phyloP scores from a whole-genome alignment of 2,797 vertebrate species.

The Manis javanica region DNA sequence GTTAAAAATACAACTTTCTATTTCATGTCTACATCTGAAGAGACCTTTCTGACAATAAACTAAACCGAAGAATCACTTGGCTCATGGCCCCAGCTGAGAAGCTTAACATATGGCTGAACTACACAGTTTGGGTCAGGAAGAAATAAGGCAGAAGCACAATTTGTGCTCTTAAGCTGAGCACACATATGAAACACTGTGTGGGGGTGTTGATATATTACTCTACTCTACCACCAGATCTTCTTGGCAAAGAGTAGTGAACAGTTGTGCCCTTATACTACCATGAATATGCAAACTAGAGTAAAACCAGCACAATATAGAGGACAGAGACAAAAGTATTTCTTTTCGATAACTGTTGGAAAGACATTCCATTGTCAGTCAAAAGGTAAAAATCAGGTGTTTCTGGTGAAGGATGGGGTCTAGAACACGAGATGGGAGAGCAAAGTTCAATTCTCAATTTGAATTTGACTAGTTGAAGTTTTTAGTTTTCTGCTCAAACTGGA shows the following conservation, averaged over 20 bases:
- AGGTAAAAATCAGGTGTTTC: constrained; percentile 47
- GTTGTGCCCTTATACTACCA: constrained; percentile 70
- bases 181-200: constrained; percentile 77
- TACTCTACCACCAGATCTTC: constrained; percentile 77
- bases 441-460: constrained; percentile 50
- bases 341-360: constrained; percentile 63
- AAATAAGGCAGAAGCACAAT: constrained; percentile 81
- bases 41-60: constrained; percentile 64
- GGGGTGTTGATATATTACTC: constrained; percentile 80
- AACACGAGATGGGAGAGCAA: not conserved
- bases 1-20: constrained; percentile 55
- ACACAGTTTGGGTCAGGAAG: constrained; percentile 81
- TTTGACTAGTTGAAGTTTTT: constrained; percentile 28
- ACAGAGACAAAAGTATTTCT: constrained; percentile 64
- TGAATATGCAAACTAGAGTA: constrained; percentile 77
- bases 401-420: not conserved
- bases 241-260: constrained; percentile 77
- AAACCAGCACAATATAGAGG: constrained; percentile 64
- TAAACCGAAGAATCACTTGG: constrained; percentile 77
- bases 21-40: constrained; percentile 46
- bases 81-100: constrained; percentile 63
- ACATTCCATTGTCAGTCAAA: constrained; percentile 53
- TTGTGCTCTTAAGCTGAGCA: constrained; percentile 80
- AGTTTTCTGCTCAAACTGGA: constrained; percentile 49
- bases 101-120: constrained; percentile 82